phyloP scores from a whole-genome alignment of 2,797 vertebrate species.

The Hylomyscus alleni region DNA sequence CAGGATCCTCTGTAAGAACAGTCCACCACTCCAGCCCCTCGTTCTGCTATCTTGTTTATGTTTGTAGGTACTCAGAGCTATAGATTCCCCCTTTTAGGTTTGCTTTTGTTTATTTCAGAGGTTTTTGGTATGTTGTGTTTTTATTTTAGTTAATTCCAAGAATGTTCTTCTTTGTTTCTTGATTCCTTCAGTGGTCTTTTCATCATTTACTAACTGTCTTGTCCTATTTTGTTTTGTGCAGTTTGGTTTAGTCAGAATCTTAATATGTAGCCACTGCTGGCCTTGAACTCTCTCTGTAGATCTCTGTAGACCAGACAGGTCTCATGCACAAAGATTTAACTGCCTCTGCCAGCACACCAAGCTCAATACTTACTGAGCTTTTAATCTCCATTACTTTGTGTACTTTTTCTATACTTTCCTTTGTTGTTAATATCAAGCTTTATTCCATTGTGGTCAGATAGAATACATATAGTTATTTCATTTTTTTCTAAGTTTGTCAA shows the following conservation, averaged over 20 bases:
- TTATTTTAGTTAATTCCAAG: background rate
- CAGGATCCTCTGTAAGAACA: background rate
- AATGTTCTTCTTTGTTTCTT: background rate
- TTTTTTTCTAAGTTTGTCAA: background rate
- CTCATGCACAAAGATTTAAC: background rate
- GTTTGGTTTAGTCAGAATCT: background rate
- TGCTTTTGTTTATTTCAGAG: background rate
- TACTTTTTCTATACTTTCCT: background rate
- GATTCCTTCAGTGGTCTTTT: background rate
- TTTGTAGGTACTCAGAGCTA: background rate
- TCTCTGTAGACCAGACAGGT: background rate
- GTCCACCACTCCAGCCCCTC: background rate
- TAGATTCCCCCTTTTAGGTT: background rate
- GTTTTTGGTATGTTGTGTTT: background rate
- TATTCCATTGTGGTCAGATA: background rate
- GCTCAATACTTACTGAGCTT: background rate
- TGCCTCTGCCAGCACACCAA: background rate
- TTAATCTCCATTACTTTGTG: background rate
- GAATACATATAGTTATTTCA: background rate
- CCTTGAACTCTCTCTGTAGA: background rate
- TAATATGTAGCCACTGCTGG: background rate
- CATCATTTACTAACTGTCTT: background rate
- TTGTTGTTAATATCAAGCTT: background rate
- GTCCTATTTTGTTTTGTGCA: too few species aligned
- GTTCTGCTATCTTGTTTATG: background rate